phyloP scores from a whole-genome alignment of 2,797 vertebrate genomes.

The Semaprochilodus insignis region DNA sequence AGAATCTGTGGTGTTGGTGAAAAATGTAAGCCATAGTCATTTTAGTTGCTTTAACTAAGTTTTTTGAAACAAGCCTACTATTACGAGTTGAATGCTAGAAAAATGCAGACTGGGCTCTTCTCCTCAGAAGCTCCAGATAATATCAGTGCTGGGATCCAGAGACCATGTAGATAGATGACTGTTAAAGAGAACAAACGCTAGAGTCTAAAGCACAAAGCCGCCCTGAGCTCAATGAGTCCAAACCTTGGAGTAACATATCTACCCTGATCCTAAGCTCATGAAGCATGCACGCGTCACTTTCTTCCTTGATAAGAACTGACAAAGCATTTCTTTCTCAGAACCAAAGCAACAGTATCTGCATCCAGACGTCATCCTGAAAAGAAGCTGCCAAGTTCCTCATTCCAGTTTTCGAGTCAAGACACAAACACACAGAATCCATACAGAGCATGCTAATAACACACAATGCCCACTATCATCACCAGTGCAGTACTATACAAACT shows the following conservation, averaged over 20 bases:
- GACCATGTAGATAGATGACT: slow-evolving; percentile 25
- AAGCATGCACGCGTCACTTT: background rate
- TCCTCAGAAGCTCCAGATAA: background rate
- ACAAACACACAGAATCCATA: background rate
- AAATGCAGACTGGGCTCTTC: background rate
- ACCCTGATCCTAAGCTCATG: background rate
- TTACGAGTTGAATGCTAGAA: background rate
- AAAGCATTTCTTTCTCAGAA: background rate
- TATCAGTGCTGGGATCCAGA: slow-evolving; percentile 32
- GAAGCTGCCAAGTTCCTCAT: background rate
- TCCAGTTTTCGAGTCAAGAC: background rate
- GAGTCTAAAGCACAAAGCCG: background rate
- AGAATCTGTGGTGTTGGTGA: too few relatives aligned
- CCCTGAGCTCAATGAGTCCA: background rate
- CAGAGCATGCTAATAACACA: background rate
- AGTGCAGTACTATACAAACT: background rate
- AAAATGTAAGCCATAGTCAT: too few relatives aligned
- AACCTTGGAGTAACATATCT: background rate
- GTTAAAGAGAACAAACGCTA: background rate
- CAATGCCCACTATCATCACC: background rate
- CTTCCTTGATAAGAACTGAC: background rate
- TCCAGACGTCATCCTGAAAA: background rate
- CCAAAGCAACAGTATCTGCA: background rate
- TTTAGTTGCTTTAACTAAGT: too few relatives aligned
- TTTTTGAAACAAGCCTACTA: too few relatives aligned